Evolutionary conservation across 2,797 vertebrate genomes (phyloP), one percentile per base, ranked within the genome.

Genomic region (Acropternis orthonyx): DNA sequence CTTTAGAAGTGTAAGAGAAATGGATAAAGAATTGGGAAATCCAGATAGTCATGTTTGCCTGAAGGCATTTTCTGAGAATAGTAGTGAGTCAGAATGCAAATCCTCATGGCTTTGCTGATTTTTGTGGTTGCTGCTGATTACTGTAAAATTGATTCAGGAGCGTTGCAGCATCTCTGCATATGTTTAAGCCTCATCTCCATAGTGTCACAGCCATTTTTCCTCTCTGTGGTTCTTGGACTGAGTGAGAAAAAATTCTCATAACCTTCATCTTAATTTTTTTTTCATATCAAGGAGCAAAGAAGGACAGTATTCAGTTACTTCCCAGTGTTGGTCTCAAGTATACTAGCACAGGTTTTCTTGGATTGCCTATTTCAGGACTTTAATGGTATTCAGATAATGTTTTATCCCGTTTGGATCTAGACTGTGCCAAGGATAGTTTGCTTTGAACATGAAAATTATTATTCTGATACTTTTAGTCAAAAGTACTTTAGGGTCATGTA

Each of bases 111-210:
- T 93, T 82, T 92, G 81, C 92, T 93, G 93, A 92, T 96, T 96
- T 91, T 85, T 87, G 72, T 94, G 80, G 86, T 92, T 0, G 5
- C 69, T 87, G 67, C 65, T 96, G 88, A 95, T 97, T 96, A 87
- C 78, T 85, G 56, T 91, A 93, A 91, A 89, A 96, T 96, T 87
- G 84, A 96, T 93, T 97, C 92, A 67, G 59, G 54, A 94, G n/a
- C n/a, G 1, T 41, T 85, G 74, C 80, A 89, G 81, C 74, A 89
- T 95, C 68, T 87, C 81, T 96, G 92, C 84, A 72, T 97, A 91
- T 79, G 81, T 82, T 94, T 87, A 77, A 94, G 49, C 52, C 71
- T 94, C 77, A 87, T 91, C 80, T 95, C 86, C 74, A 58, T 46
- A 71, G 80, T 43, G 80, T 96, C 88, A 89, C 28, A 79, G 84